These are phyloP conservation scores for Trinectes maculatus DNA, from an alignment of 2,113 vertebrate genomes.

Conservation along the genomic window DNA sequence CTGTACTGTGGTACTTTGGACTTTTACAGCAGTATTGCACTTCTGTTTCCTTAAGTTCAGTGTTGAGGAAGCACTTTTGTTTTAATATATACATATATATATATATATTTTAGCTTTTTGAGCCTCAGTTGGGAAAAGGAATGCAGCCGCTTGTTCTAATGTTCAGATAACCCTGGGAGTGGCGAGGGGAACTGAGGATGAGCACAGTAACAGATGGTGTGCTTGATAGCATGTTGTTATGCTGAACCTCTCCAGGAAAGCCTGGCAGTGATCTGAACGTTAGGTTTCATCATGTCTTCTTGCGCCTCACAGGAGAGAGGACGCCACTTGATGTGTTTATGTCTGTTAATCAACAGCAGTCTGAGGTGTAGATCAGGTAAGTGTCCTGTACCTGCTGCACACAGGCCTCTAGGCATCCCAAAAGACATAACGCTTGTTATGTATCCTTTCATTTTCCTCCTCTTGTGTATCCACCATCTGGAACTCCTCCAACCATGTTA, in stretches of 20 bases:
- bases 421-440: slow-evolving; percentile 18
- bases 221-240: slow-evolving; percentile 41
- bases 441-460: not conserved
- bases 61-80: not conserved
- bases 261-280: slow-evolving; percentile 32
- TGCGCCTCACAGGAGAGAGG: not conserved
- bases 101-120: too few relatives aligned
- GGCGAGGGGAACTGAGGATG: slow-evolving; percentile 1
- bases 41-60: not conserved
- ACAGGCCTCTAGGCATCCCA: not conserved
- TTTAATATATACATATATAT: too few relatives aligned
- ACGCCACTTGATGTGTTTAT: not conserved
- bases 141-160: not conserved
- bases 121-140: too few relatives aligned
- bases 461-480: slow-evolving; percentile 1
- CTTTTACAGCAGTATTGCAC: not conserved
- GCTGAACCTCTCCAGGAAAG: slow-evolving; percentile 48
- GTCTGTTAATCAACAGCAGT: not conserved
- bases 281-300: slow-evolving; percentile 13
- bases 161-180: slow-evolving; percentile 20
- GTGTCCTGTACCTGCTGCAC: slow-evolving; percentile 16
- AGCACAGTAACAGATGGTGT: slow-evolving; percentile 61
- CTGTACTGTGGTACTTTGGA: not conserved
- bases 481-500: slow-evolving; percentile 8
- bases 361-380: not conserved